Evolutionary conservation across 2,888 invertebrate genomes (phyloP).

Genomic region (Pollenia amentaria): DNA sequence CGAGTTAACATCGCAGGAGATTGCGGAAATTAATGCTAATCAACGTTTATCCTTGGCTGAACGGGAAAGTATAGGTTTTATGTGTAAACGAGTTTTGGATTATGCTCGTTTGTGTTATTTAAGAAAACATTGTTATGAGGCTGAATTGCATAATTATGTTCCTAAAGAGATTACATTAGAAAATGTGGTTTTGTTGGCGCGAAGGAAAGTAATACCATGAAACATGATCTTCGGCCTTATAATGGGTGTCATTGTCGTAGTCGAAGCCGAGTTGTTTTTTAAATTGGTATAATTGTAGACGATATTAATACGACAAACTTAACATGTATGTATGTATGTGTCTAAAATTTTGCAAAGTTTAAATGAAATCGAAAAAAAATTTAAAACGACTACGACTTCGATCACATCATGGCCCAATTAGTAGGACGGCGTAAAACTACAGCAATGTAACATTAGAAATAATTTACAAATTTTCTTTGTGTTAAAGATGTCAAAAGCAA

Average conservation of each 20-base stretch:
- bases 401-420: too few relatives aligned
- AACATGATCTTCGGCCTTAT: background rate
- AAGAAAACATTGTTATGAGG: constrained; percentile 86
- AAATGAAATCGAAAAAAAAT: too few relatives aligned
- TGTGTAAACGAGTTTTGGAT: constrained; percentile 92
- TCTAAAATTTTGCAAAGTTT: too few relatives aligned
- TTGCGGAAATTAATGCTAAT: constrained; percentile 67
- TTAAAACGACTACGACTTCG: too few relatives aligned
- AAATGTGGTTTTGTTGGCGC: constrained; percentile 90
- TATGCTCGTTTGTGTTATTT: constrained; percentile 89
- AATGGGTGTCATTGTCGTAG: too few relatives aligned
- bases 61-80: constrained; percentile 88
- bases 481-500: too few relatives aligned
- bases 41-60: constrained; percentile 83
- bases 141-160: constrained; percentile 88
- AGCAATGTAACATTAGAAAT: too few relatives aligned
- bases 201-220: constrained; percentile 14
- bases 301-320: background rate
- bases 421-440: too few relatives aligned
- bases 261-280: background rate
- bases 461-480: too few relatives aligned
- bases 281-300: background rate
- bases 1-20: constrained; percentile 10
- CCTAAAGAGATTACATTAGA: constrained; percentile 89
- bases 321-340: too few relatives aligned